Percentiles rank a stretch among this genome's conserved stretches.
phyloP scores from a whole-genome alignment of 1,140 invertebrate genomes.

The Globodera rostochiensis region DNA sequence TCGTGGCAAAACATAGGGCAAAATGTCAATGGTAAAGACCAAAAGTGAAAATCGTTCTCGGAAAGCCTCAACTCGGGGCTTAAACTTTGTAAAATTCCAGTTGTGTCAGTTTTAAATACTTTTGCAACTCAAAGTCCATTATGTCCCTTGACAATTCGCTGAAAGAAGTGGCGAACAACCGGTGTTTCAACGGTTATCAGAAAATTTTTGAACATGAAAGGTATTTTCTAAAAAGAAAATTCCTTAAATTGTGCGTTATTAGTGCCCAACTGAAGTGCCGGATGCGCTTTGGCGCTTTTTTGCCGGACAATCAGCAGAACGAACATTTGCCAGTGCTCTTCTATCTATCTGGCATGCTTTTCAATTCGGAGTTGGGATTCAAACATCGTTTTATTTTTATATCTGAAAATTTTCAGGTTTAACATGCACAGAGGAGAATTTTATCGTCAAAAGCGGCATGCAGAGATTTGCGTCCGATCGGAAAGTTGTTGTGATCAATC shows the following conservation, averaged over 20 bases:
- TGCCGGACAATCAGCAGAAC: slow-evolving; percentile 68
- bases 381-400: no score
- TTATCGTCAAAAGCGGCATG: slow-evolving; percentile 89
- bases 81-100: no score
- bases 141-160: slow-evolving; percentile 2
- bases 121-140: background rate
- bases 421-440: slow-evolving; percentile 93
- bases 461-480: slow-evolving; percentile 83
- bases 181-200: slow-evolving; percentile 43
- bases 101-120: no score
- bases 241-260: background rate
- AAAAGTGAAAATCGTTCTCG: no score
- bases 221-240: slow-evolving; percentile 1
- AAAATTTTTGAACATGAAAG: slow-evolving; percentile 41
- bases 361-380: no score
- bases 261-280: slow-evolving; percentile 16
- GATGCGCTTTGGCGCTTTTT: slow-evolving; percentile 33
- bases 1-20: background rate
- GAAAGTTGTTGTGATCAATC: slow-evolving; percentile 82
- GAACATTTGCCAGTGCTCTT: slow-evolving; percentile 82
- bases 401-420: slow-evolving; percentile 70
- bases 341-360: slow-evolving; percentile 67
- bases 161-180: slow-evolving; percentile 25
- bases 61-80: no score
- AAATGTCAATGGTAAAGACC: no score